Percentiles rank a stretch among this genome's conserved stretches.
Evolutionary conservation across 2,888 invertebrate species (phyloP).

Genomic region (Octodonta nipae): DNA sequence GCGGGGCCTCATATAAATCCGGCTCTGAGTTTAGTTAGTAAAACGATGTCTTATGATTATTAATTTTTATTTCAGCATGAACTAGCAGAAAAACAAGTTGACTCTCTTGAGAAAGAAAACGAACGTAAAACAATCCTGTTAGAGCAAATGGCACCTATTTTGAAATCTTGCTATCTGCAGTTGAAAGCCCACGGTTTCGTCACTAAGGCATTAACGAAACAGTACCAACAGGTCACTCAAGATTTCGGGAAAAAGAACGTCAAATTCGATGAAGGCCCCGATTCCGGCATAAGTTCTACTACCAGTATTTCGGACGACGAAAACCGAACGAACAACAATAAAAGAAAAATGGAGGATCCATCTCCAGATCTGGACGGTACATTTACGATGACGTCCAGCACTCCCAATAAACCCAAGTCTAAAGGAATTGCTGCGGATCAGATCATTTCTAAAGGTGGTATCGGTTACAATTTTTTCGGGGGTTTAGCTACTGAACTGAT

Average conservation of each 20-base stretch:
- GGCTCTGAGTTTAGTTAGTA: too few relatives aligned
- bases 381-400: constrained; percentile 11
- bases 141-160: constrained; percentile 35
- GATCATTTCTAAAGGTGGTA: constrained; percentile 29
- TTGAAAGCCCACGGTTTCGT: constrained; percentile 46
- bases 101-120: too few relatives aligned
- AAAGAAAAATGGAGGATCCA: constrained; percentile 7
- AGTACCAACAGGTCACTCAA: constrained; percentile 47
- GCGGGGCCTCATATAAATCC: too few relatives aligned
- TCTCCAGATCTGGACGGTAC: constrained; percentile 16
- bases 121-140: too few relatives aligned
- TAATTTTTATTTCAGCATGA: too few relatives aligned
- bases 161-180: constrained; percentile 45
- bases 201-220: constrained; percentile 41
- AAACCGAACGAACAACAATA: constrained; percentile 7
- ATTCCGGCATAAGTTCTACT: constrained; percentile 22
- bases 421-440: constrained; percentile 16
- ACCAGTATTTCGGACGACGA: constrained; percentile 11
- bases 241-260: constrained; percentile 45
- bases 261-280: constrained; percentile 41
- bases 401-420: constrained; percentile 13
- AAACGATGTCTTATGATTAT: too few relatives aligned
- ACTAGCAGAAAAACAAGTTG: too few relatives aligned
- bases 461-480: constrained; percentile 22
- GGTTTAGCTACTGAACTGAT: constrained; percentile 22